A percentile compares a stretch with the other conserved stretches of the same genome.
Evolutionary conservation across 2,113 vertebrate species (phyloP).

Genomic region (Cromileptes altivelis): DNA sequence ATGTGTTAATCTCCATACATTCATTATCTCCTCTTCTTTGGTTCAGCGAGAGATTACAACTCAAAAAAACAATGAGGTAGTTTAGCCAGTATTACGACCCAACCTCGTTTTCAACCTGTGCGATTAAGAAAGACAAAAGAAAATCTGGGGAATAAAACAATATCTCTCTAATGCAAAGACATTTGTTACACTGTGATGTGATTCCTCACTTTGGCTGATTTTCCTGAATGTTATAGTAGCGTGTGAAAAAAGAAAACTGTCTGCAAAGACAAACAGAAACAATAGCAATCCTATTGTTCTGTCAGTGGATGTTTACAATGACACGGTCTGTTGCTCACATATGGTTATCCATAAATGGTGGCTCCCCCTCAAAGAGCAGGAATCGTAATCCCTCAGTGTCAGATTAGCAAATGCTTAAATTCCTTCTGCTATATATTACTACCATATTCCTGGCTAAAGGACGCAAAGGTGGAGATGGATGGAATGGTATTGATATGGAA

Average conservation of each 20-base stretch:
- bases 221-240: constrained; percentile 11
- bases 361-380: background rate
- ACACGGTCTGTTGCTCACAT: constrained; percentile 54
- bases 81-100: constrained; percentile 48
- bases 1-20: constrained; percentile 60
- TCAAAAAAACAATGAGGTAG: constrained; percentile 59
- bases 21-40: constrained; percentile 57
- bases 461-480: background rate
- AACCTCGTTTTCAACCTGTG: constrained; percentile 25
- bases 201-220: constrained; percentile 29
- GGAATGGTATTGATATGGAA: background rate
- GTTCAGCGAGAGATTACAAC: constrained; percentile 67
- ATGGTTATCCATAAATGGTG: constrained; percentile 57
- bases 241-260: background rate
- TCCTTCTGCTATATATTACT: constrained; percentile 46
- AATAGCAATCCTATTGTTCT: constrained; percentile 45
- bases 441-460: constrained; percentile 44
- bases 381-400: constrained; percentile 64
- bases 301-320: constrained; percentile 40
- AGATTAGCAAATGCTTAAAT: constrained; percentile 65
- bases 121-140: constrained; percentile 52
- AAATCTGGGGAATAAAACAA: constrained; percentile 34
- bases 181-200: constrained; percentile 12
- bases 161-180: constrained; percentile 13
- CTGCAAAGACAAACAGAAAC: constrained; percentile 10